A percentile compares a stretch with the other conserved stretches of the same genome.
These are phyloP conservation scores for Drosophila sproati DNA, from an alignment of 1,140 invertebrate genomes.

Conservation along the genomic window DNA sequence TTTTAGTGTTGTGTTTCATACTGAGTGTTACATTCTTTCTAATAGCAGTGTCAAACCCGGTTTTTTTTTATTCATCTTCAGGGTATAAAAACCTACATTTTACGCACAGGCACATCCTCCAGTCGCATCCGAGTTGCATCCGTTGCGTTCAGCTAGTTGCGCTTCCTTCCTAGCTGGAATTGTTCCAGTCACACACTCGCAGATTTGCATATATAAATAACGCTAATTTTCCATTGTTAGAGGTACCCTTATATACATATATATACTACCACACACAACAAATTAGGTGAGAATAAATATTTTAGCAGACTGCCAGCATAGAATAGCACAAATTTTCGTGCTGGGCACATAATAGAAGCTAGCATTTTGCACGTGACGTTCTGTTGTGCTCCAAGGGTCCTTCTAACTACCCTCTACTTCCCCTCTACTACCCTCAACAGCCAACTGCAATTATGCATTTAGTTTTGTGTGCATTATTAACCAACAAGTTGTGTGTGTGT, in stretches of 20 bases:
- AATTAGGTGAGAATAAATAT: constrained; percentile 82
- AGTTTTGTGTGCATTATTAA: constrained; percentile 83
- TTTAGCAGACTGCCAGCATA: constrained; percentile 57
- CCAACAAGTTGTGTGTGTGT: constrained; percentile 66
- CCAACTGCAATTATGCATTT: constrained; percentile 75
- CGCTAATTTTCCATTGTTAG: constrained; percentile 77
- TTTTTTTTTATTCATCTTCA: background rate
- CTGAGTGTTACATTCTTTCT: too few relatives aligned
- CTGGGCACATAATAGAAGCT: constrained; percentile 73
- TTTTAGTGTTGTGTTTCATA: too few relatives aligned
- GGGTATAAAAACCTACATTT: too few relatives aligned
- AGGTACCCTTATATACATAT: constrained; percentile 7
- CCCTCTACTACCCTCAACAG: background rate
- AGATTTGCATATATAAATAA: constrained; percentile 79
- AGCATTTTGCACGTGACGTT: constrained; percentile 78
- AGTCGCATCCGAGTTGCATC: constrained; percentile 45
- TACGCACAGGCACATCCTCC: background rate
- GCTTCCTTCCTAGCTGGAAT: constrained; percentile 64
- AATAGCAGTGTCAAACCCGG: background rate
- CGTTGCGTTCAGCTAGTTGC: constrained; percentile 62
- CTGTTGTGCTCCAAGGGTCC: constrained; percentile 14
- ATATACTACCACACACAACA: constrained; percentile 24
- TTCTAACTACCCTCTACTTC: background rate
- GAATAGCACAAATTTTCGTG: constrained; percentile 39
- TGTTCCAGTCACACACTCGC: constrained; percentile 22